Evolutionary conservation across 2,797 vertebrate species (phyloP).

Genomic region (Galago senegalensis): DNA sequence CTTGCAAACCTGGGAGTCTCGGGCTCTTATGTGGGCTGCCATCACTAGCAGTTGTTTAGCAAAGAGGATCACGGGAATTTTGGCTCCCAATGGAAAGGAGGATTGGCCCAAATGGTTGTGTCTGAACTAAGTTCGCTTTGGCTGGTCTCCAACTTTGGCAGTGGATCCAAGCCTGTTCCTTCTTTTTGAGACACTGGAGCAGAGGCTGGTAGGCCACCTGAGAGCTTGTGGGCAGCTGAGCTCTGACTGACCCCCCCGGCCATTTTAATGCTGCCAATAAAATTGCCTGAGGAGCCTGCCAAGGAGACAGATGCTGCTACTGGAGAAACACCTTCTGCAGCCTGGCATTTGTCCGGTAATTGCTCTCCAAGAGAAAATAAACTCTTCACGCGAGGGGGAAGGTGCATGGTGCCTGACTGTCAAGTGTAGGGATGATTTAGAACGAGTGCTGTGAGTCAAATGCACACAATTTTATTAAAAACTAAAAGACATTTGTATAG

Average conservation of each 20-base stretch:
- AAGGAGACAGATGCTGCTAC: constrained; percentile 83
- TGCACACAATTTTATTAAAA: constrained; percentile 49
- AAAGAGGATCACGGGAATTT: constrained; percentile 54
- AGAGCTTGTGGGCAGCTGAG: constrained; percentile 77
- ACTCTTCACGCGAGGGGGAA: constrained; percentile 76
- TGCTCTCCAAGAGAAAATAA: constrained; percentile 89
- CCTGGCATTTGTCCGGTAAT: constrained; percentile 90
- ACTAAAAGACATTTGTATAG: background rate
- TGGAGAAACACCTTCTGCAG: constrained; percentile 86
- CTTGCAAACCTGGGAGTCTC: background rate
- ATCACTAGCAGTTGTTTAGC: background rate
- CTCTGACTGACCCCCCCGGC: constrained; percentile 87
- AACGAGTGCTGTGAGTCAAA: constrained; percentile 55
- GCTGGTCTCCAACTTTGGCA: constrained; percentile 72
- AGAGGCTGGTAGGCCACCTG: constrained; percentile 79
- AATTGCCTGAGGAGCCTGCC: constrained; percentile 87
- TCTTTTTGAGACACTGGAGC: constrained; percentile 81
- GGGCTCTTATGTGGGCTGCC: background rate
- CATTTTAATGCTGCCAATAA: constrained; percentile 85
- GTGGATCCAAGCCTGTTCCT: constrained; percentile 75
- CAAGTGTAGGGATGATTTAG: constrained; percentile 72
- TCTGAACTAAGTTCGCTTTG: constrained; percentile 15
- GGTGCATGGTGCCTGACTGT: constrained; percentile 80
- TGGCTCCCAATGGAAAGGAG: background rate
- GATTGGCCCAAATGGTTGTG: constrained; percentile 26